Percentiles rank a stretch among this genome's conserved stretches.
phyloP scores from a whole-genome alignment of 2,888 invertebrate genomes.

The Tetragonula carbonaria region DNA sequence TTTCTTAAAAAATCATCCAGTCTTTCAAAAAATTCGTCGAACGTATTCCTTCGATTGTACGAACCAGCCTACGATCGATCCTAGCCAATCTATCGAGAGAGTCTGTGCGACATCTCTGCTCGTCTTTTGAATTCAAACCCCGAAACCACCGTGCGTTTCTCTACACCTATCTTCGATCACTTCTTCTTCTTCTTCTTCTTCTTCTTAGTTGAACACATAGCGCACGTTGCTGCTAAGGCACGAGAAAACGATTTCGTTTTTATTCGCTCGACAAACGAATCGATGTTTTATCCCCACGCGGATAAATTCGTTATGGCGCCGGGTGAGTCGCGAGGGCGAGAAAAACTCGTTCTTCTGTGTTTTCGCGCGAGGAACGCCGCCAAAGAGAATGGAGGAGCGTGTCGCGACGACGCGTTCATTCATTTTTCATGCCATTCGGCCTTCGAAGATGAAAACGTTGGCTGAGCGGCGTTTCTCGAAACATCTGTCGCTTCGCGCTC shows the following conservation, averaged over 20 bases:
- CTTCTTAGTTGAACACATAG: background rate
- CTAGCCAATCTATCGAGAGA: background rate
- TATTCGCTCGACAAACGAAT: background rate
- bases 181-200: no score
- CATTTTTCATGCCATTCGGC: conserved; percentile 64
- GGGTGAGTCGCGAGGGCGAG: background rate
- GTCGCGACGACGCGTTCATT: conserved; percentile 49
- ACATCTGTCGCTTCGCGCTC: background rate
- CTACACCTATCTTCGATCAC: no score
- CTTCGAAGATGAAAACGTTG: no score
- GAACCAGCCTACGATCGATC: background rate
- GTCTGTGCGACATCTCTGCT: background rate
- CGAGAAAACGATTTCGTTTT: conserved; percentile 15
- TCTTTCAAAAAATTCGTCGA: background rate
- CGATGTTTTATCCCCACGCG: background rate
- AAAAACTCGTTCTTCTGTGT: background rate
- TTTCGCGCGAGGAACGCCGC: background rate
- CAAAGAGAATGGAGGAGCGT: conserved; percentile 3
- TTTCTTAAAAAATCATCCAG: background rate
- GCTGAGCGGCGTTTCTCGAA: background rate
- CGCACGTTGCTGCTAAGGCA: conserved; percentile 50
- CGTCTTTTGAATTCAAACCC: background rate
- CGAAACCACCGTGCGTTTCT: no score
- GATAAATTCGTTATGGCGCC: conserved; percentile 10
- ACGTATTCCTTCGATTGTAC: background rate